A percentile compares a stretch with the other conserved stretches of the same genome.
These are phyloP conservation scores for Euclidia mi DNA, from an alignment of 2,888 invertebrate species.

Conservation along the genomic window DNA sequence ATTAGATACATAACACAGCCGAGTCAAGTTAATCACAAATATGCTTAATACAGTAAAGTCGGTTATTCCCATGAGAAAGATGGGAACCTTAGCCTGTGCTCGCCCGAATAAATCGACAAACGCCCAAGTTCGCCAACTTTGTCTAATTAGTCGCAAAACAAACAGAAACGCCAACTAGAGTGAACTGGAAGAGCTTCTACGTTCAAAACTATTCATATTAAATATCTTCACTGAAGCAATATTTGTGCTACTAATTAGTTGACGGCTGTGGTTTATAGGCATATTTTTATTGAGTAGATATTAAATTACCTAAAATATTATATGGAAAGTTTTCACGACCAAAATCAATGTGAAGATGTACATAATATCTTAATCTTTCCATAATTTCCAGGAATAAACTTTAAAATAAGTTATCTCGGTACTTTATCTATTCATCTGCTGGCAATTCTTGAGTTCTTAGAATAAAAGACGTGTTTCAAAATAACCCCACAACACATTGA, in stretches of 20 bases:
- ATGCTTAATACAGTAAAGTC: slow-evolving; percentile 24
- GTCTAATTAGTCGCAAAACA: slow-evolving; percentile 79
- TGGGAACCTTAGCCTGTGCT: slow-evolving; percentile 61
- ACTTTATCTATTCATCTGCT: too few species aligned
- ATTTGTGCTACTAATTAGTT: slow-evolving; percentile 5
- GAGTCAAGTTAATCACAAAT: slow-evolving; percentile 15
- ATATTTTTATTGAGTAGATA: too few species aligned
- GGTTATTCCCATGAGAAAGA: slow-evolving; percentile 60
- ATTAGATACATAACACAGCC: slow-evolving; percentile 5
- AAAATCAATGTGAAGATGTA: too few species aligned
- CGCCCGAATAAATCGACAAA: slow-evolving; percentile 62
- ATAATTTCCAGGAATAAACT: too few species aligned
- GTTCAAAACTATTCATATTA: slow-evolving; percentile 21
- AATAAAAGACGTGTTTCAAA: too few species aligned
- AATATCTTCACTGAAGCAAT: slow-evolving; percentile 14
- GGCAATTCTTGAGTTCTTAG: too few species aligned
- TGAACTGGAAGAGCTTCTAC: slow-evolving; percentile 54
- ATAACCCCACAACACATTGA: too few species aligned
- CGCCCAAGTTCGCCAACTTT: slow-evolving; percentile 69
- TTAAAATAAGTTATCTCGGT: too few species aligned
- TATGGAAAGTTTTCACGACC: too few species aligned
- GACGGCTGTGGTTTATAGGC: neutral
- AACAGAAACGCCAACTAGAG: slow-evolving; percentile 61
- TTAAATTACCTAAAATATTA: too few species aligned
- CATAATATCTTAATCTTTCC: too few species aligned